Evolutionary conservation across 2,113 vertebrate genomes (phyloP), one percentile per base, ranked within the genome.

Genomic region (Alligator mississippiensis): DNA sequence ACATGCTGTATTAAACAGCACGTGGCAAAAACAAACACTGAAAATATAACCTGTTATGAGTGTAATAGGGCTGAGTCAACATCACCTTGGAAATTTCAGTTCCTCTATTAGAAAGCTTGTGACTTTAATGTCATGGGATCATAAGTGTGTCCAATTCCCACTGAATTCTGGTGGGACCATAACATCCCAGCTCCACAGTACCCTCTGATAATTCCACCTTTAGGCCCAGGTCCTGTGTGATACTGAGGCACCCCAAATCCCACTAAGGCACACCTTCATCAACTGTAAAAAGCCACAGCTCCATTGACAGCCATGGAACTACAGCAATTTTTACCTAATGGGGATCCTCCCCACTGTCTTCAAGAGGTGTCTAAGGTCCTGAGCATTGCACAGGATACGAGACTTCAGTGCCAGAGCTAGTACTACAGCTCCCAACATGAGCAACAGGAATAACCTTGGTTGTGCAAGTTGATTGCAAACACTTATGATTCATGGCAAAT

Each of bases 61-160:
- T 1, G 2, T 85, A 90, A 89, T 81, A 89, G 86, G 90, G 87
- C 85, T 75, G 28, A 79, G 58, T 72, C 74, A 88, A 82, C 34
- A 77, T 90, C 95, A 88, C 55, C 85, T 18, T n/a, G 92, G 92
- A 90, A 84, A 34, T 91, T 89, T 86, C 89, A 64, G 75, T 92
- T 92, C 30, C 15, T n/a, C 14, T 17, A 16, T n/a, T 84, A 91
- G 85, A 91, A 96, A 88, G 72, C 61, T 30, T 9, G 55, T 88
- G 76, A 84, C 81, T 84, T 94, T 87, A 88, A 90, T 21, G 8
- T 63, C 82, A 78, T 27, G 79, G 87, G 82, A 80, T 77, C 34
- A 80, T 15, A 89, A 88, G 66, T 28, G 66, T 28, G 47, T 76
- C 38, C 77, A 24, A 61, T 76, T 62, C 63, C 59, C 47, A 14